Conservation (phyloP, 1,140 invertebrate species). For the Hylaeus anthracinus region DNA sequence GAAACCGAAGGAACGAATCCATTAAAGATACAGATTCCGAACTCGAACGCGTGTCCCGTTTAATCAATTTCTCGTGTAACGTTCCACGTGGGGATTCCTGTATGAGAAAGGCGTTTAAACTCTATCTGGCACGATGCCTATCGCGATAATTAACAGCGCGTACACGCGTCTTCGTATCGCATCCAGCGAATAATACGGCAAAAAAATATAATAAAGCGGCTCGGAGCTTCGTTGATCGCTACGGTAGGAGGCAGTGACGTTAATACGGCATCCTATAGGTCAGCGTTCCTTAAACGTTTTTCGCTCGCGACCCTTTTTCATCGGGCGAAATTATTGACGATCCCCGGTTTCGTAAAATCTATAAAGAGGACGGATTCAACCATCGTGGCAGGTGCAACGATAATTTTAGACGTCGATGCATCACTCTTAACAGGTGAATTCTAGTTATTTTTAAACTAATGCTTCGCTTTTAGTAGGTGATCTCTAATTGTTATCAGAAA, state of each 20-base stretch:
- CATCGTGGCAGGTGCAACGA: no score
- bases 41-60: neutral
- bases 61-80: slow-evolving; percentile 32
- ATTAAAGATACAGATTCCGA: slow-evolving; percentile 6
- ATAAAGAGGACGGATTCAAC: no score
- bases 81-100: slow-evolving; percentile 28
- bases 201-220: neutral
- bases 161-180: slow-evolving; percentile 8
- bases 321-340: no score
- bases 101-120: slow-evolving; percentile 27
- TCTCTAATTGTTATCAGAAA: no score
- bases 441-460: no score
- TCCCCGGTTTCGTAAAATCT: no score
- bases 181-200: neutral
- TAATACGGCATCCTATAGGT: no score
- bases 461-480: no score
- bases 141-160: slow-evolving; percentile 31
- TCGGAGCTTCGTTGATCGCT: neutral
- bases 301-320: no score
- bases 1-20: slow-evolving; percentile 12
- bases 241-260: neutral
- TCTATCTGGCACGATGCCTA: slow-evolving; percentile 20
- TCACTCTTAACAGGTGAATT: no score
- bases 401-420: no score
- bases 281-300: no score